Evolutionary conservation across 1,140 invertebrate genomes (phyloP).

Genomic region (Cotesia typhae): DNA sequence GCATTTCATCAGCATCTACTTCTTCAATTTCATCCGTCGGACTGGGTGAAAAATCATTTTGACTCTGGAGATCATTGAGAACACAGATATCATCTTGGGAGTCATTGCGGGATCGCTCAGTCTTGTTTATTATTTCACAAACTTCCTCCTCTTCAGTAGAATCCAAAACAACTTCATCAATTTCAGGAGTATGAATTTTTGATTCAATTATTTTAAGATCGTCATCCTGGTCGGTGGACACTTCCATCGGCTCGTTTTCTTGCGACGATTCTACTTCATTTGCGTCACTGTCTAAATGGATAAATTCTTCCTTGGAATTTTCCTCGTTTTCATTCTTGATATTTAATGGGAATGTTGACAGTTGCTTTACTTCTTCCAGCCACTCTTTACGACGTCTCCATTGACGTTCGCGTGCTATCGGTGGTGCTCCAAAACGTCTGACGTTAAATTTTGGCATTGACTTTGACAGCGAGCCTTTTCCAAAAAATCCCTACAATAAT

Average conservation of each 20-base stretch:
- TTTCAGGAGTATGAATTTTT: conserved; percentile 39
- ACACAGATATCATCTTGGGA: conserved; percentile 53
- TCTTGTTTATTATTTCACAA: conserved; percentile 44
- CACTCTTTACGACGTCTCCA: conserved; percentile 68
- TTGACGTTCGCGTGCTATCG: conserved; percentile 67
- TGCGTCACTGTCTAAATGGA: background rate
- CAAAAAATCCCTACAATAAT: conserved; percentile 72
- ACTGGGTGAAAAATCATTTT: conserved; percentile 28
- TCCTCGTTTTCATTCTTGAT: too few relatives aligned
- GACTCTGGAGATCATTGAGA: conserved; percentile 38
- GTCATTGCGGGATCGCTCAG: conserved; percentile 53
- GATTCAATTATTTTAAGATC: conserved; percentile 48
- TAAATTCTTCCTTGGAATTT: too few relatives aligned
- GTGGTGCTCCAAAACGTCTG: conserved; percentile 55
- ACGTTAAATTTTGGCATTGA: conserved; percentile 68
- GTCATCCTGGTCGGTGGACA: conserved; percentile 46
- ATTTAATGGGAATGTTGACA: conserved; percentile 30
- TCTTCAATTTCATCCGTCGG: conserved; percentile 53
- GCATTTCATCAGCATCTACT: conserved; percentile 60
- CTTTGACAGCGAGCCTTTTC: conserved; percentile 74
- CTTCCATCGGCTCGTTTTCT: too few relatives aligned
- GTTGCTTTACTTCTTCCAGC: conserved; percentile 65
- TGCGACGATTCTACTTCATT: background rate
- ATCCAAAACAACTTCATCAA: conserved; percentile 52
- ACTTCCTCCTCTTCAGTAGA: conserved; percentile 58